Evolutionary conservation across 2,888 invertebrate species (phyloP).

Genomic region (Heliconius erato): DNA sequence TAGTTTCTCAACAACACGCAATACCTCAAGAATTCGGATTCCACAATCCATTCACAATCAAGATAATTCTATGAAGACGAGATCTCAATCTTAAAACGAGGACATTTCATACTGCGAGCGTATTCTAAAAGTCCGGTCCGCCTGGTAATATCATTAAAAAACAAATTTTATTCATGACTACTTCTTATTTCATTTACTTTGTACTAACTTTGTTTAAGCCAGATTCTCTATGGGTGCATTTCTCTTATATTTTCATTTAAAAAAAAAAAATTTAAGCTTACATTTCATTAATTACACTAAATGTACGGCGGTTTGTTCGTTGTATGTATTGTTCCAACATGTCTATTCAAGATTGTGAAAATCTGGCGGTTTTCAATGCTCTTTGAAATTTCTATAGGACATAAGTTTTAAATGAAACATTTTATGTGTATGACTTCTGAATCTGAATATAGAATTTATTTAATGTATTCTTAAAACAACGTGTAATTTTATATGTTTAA

Average conservation of each 20-base stretch:
- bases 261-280: constrained; percentile 2
- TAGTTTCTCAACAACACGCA: too few relatives aligned
- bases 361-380: constrained; percentile 7
- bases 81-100: background rate
- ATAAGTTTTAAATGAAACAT: constrained; percentile 16
- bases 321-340: background rate
- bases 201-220: constrained; percentile 17
- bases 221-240: background rate
- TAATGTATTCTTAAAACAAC: constrained; percentile 5
- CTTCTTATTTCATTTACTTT: constrained; percentile 19
- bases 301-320: constrained; percentile 21
- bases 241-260: background rate
- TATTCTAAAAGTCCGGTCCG: constrained; percentile 13
- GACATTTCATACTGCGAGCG: background rate
- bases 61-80: background rate
- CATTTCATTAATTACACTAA: constrained; percentile 28
- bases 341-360: constrained; percentile 16
- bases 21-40: background rate
- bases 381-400: constrained; percentile 12
- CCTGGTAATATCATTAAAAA: constrained; percentile 15
- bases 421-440: background rate
- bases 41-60: background rate
- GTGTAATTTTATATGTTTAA: background rate
- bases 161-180: constrained; percentile 21
- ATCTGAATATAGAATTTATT: background rate